Conservation (phyloP, 2,113 vertebrate genomes). For the Gallinago jamesoni region DNA sequence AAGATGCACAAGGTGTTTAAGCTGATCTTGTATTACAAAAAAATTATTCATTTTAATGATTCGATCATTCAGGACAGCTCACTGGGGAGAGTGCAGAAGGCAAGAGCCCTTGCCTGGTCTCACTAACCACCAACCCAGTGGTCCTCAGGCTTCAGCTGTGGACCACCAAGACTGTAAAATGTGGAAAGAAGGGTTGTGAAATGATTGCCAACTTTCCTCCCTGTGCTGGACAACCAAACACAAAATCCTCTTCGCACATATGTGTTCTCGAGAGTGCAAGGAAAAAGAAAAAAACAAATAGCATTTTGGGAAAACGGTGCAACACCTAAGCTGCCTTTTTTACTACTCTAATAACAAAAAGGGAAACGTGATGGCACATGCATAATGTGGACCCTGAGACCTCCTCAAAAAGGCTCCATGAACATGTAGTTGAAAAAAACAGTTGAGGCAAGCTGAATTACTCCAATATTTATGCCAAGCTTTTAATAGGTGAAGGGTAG, state of each 20-base stretch:
- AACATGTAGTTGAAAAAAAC: not conserved
- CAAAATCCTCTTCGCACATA: not conserved
- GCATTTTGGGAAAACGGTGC: not conserved
- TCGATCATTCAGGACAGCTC: not conserved
- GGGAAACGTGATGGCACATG: accelerated
- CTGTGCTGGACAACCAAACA: not conserved
- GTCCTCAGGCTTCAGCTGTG: not conserved
- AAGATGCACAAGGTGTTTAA: not conserved
- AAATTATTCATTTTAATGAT: not conserved
- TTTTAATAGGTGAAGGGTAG: not conserved
- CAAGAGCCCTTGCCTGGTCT: not conserved
- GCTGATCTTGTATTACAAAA: not conserved
- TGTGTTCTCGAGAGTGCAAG: not conserved
- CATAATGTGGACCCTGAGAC: not conserved
- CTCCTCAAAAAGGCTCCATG: not conserved
- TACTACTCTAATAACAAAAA: not conserved
- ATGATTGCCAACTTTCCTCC: not conserved
- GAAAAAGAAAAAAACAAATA: not conserved
- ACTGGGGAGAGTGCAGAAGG: not conserved
- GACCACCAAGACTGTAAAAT: not conserved
- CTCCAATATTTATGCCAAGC: not conserved
- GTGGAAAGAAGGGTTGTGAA: not conserved
- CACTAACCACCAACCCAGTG: not conserved
- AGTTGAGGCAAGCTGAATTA: not conserved
- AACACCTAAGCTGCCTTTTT: not conserved